These are phyloP conservation scores for Trachelus stipa DNA, from an alignment of 2,888 invertebrate species.

Conservation along the genomic window DNA sequence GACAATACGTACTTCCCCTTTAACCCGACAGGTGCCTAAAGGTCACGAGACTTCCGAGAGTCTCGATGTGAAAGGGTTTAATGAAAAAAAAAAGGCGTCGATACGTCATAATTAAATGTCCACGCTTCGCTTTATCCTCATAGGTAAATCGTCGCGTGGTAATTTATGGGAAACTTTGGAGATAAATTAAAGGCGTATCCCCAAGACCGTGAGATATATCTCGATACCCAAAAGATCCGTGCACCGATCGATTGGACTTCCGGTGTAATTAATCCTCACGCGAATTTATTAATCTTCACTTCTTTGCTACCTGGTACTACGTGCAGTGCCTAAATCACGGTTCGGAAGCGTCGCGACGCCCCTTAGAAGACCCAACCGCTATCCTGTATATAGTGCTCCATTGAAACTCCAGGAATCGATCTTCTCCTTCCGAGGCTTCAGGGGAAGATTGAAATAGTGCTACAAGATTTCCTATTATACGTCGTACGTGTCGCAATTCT, in stretches of 20 bases:
- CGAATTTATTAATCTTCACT: constrained; percentile 57
- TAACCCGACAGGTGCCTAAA: background rate
- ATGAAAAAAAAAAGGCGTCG: background rate
- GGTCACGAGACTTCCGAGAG: too few relatives aligned
- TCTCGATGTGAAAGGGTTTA: too few relatives aligned
- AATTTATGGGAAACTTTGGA: too few relatives aligned
- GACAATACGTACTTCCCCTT: too few relatives aligned
- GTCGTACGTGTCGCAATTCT: background rate
- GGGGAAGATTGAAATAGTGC: background rate
- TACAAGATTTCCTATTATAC: background rate
- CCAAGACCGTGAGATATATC: background rate
- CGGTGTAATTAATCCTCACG: constrained; percentile 55
- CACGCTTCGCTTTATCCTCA: background rate
- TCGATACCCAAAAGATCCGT: too few relatives aligned
- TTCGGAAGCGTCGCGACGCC: background rate
- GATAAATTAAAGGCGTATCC: too few relatives aligned
- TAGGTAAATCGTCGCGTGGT: too few relatives aligned
- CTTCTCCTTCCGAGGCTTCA: background rate
- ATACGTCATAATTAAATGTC: background rate
- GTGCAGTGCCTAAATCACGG: background rate
- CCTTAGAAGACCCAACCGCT: background rate
- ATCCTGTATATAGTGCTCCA: background rate
- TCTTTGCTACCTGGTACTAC: constrained; percentile 13
- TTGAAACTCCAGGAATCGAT: background rate
- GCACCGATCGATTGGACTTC: background rate